These are phyloP conservation scores for Gallinago jamesoni DNA, from an alignment of 2,113 vertebrate species.

Conservation along the genomic window DNA sequence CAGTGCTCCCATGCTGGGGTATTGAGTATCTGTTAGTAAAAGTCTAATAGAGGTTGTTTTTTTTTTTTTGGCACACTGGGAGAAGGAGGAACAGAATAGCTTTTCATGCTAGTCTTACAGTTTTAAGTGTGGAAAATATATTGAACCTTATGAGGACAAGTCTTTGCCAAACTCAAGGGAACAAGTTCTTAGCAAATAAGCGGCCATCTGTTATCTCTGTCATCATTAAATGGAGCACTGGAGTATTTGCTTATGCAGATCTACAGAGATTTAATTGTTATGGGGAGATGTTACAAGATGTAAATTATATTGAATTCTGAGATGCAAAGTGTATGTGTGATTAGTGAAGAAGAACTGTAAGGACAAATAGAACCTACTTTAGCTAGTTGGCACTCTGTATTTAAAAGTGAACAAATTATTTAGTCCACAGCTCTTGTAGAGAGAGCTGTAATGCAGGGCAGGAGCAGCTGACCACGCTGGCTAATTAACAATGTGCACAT, in stretches of 20 bases:
- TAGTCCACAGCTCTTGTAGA: not conserved
- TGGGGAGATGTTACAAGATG: not conserved
- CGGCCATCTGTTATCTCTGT: slow-evolving; percentile 35
- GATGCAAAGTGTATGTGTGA: not conserved
- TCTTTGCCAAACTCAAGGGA: slow-evolving; percentile 1
- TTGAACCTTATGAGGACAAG: not conserved
- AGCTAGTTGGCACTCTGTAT: not conserved
- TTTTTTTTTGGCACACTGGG: not conserved
- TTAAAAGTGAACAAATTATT: not conserved
- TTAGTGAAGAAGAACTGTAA: not conserved
- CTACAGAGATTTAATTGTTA: not conserved
- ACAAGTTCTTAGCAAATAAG: slow-evolving; percentile 10
- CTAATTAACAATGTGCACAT: fast-evolving
- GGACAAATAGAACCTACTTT: not conserved
- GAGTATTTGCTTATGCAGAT: not conserved
- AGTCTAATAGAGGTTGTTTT: not conserved
- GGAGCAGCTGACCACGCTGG: not conserved
- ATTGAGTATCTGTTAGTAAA: not conserved
- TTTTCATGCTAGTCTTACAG: not conserved
- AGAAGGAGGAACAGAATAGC: not conserved
- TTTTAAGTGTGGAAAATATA: slow-evolving; percentile 19
- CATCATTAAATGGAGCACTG: not conserved
- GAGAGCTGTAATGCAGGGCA: not conserved
- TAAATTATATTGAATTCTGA: not conserved
- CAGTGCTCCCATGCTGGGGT: not conserved